These are phyloP conservation scores for Eucidaris tribuloides DNA, from an alignment of 35 echinoderm and acorn worm genomes.

Conservation along the genomic window DNA sequence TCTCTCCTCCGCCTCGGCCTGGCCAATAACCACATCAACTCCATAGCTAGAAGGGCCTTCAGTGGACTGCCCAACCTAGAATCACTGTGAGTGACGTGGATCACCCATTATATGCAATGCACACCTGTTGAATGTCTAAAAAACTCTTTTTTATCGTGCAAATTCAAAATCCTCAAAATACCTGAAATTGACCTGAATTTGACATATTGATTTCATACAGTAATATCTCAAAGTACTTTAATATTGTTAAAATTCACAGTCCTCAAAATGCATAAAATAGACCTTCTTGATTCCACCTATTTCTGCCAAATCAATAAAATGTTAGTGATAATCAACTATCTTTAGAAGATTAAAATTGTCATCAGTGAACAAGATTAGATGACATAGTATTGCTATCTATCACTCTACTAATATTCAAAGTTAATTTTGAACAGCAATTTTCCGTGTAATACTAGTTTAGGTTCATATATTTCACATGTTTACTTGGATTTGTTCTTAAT, in stretches of 20 bases:
- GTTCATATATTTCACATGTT: too few relatives aligned
- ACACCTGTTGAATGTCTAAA: not conserved
- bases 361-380: too few relatives aligned
- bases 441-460: too few relatives aligned
- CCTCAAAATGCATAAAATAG: too few relatives aligned
- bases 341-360: too few relatives aligned
- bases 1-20: constrained; percentile 56
- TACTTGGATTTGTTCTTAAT: too few relatives aligned
- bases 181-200: not conserved
- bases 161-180: not conserved
- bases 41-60: constrained; percentile 74
- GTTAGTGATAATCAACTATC: too few relatives aligned
- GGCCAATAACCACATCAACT: constrained; percentile 75
- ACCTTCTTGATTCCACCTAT: too few relatives aligned
- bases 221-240: not conserved
- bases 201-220: not conserved
- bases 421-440: too few relatives aligned
- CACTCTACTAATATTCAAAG: too few relatives aligned
- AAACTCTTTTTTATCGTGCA: not conserved
- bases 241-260: not conserved
- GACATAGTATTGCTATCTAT: too few relatives aligned
- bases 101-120: not conserved
- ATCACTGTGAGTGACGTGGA: constrained; percentile 63
- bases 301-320: too few relatives aligned
- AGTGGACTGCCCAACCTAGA: constrained; percentile 54